phyloP scores from a whole-genome alignment of 1,140 invertebrate genomes.

The Delia radicum region DNA sequence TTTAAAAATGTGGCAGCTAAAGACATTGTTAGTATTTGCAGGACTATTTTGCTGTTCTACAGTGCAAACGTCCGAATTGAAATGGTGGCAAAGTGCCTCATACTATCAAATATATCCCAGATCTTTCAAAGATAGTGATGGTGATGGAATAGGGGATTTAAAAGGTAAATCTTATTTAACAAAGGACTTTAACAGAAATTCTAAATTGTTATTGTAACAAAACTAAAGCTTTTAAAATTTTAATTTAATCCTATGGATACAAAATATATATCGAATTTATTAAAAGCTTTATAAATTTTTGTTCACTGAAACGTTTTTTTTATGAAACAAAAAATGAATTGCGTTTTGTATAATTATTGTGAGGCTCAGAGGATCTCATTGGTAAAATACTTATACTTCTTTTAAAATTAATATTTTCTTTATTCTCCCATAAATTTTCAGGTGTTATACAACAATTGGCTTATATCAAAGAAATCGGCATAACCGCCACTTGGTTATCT shows the following conservation, averaged over 20 bases:
- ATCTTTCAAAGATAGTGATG: slow-evolving; percentile 77
- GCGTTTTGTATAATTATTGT: too few relatives aligned
- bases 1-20: too few relatives aligned
- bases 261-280: too few relatives aligned
- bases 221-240: too few relatives aligned
- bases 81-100: slow-evolving; percentile 73
- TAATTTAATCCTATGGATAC: too few relatives aligned
- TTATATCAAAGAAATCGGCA: slow-evolving; percentile 67
- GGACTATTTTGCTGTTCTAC: too few relatives aligned
- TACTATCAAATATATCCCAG: slow-evolving; percentile 80
- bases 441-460: slow-evolving; percentile 63
- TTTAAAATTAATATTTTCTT: slow-evolving; percentile 30
- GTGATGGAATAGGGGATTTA: slow-evolving; percentile 77
- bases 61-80: slow-evolving; percentile 23
- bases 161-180: slow-evolving; percentile 50
- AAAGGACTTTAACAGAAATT: background rate
- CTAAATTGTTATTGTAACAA: too few relatives aligned
- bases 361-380: too few relatives aligned
- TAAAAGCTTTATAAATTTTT: too few relatives aligned
- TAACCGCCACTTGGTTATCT: slow-evolving; percentile 67
- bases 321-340: too few relatives aligned
- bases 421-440: slow-evolving; percentile 40
- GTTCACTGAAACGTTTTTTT: too few relatives aligned
- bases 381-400: slow-evolving; percentile 33
- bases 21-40: too few relatives aligned